A percentile compares a stretch with the other conserved stretches of the same genome.
These are phyloP conservation scores for Zoanthus gigantus DNA, from an alignment of 92 coral and sea anemone genomes.

Conservation along the genomic window DNA sequence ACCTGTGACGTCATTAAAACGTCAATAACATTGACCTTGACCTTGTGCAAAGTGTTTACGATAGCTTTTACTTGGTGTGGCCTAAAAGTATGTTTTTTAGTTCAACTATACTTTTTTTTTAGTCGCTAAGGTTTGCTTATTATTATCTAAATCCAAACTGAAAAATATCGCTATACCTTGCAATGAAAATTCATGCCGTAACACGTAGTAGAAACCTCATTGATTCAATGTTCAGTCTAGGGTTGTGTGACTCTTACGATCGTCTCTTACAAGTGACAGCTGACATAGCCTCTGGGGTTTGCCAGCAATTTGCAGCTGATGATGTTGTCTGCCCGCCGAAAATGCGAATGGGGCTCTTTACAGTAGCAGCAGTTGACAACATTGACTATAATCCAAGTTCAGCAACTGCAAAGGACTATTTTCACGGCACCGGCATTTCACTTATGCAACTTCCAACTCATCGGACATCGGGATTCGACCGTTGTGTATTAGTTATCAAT, in stretches of 20 bases:
- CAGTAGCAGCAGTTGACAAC: slow-evolving; percentile 3
- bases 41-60: no score
- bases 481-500: no score
- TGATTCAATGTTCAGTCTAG: slow-evolving; percentile 26
- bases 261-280: slow-evolving; percentile 23
- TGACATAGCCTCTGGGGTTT: not conserved
- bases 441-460: not conserved
- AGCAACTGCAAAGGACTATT: not conserved
- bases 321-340: not conserved
- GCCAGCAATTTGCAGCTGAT: slow-evolving; percentile 14
- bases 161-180: slow-evolving; percentile 22
- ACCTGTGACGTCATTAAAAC: no score
- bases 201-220: slow-evolving; percentile 16
- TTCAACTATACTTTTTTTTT: no score
- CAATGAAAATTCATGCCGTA: slow-evolving; percentile 35
- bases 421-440: not conserved
- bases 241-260: slow-evolving; percentile 34
- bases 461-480: not conserved
- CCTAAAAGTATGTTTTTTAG: no score
- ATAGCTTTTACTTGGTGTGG: no score
- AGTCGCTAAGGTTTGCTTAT: no score
- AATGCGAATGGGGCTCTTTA: not conserved
- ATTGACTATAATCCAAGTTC: not conserved
- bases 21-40: no score
- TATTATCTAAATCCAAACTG: no score